Conservation (phyloP, 2,797 vertebrate genomes). For the Lutjanus argentimaculatus region DNA sequence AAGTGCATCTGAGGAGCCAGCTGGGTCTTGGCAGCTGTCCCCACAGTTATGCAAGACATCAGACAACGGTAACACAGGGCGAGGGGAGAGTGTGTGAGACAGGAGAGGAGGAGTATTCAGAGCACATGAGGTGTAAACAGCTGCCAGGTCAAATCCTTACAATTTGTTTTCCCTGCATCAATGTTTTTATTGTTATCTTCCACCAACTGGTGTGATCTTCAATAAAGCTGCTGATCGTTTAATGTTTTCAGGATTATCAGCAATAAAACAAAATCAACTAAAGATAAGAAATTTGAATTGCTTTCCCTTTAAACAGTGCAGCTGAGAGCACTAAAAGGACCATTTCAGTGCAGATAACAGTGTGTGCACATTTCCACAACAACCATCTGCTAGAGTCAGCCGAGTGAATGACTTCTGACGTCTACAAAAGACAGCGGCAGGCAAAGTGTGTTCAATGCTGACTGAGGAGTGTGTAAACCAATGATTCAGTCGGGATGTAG, state of each 20-base stretch:
- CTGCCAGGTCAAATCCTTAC: slow-evolving; percentile 38
- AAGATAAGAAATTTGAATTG: slow-evolving; percentile 3
- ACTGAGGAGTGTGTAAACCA: slow-evolving; percentile 30
- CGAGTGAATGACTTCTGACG: slow-evolving; percentile 46
- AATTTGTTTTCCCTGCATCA: slow-evolving; percentile 3
- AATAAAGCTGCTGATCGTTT: not conserved
- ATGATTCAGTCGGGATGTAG: slow-evolving; percentile 25
- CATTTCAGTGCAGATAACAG: slow-evolving; percentile 44
- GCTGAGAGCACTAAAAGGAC: slow-evolving; percentile 28
- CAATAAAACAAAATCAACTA: not conserved
- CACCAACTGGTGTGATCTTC: not conserved
- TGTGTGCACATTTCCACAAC: slow-evolving; percentile 46
- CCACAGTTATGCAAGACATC: slow-evolving; percentile 69
- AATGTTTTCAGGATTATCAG: not conserved
- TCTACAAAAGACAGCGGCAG: slow-evolving; percentile 40
- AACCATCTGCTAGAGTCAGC: slow-evolving; percentile 44
- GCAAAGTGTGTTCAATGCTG: slow-evolving; percentile 38
- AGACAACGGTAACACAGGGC: slow-evolving; percentile 52
- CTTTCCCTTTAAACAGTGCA: slow-evolving; percentile 42
- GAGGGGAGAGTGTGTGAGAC: slow-evolving; percentile 10
- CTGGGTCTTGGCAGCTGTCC: slow-evolving; percentile 72
- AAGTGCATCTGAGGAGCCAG: slow-evolving; percentile 60
- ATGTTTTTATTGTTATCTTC: slow-evolving; percentile 6
- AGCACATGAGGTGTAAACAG: slow-evolving; percentile 46
- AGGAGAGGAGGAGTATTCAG: slow-evolving; percentile 30